A percentile compares a stretch with the other conserved stretches of the same genome.
Evolutionary conservation across 1,140 invertebrate genomes (phyloP).

Genomic region (Elymnias hypermnestra): DNA sequence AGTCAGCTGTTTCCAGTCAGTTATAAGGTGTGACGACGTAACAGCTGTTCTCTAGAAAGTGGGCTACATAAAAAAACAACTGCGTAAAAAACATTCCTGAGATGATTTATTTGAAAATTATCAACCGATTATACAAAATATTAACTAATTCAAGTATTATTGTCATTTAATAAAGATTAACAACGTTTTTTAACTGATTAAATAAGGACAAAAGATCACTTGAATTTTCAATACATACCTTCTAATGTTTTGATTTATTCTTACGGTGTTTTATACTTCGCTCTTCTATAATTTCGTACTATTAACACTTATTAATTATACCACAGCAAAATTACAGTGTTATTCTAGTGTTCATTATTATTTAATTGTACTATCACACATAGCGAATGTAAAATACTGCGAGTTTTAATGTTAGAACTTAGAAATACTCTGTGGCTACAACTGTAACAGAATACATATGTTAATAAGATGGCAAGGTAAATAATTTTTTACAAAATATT

Average conservation of each 20-base stretch:
- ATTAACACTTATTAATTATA: background rate
- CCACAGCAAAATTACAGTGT: conserved; percentile 7
- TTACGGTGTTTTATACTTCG: background rate
- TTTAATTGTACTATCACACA: conserved; percentile 19
- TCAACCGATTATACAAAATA: too few species aligned
- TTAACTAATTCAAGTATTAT: background rate
- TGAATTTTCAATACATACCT: conserved; percentile 16
- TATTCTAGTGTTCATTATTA: conserved; percentile 20
- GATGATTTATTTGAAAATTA: too few species aligned
- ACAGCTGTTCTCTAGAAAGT: conserved; percentile 70
- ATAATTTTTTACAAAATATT: too few species aligned
- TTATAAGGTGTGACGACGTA: conserved; percentile 50
- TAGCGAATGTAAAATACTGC: conserved; percentile 3
- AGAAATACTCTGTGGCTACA: background rate
- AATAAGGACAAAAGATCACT: conserved; percentile 14
- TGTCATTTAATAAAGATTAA: background rate
- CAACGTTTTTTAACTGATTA: background rate
- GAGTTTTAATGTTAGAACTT: too few species aligned
- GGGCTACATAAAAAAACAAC: conserved; percentile 38
- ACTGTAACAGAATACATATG: too few species aligned
- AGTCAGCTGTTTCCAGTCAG: conserved; percentile 42
- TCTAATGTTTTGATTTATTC: conserved; percentile 12
- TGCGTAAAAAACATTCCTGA: conserved; percentile 20
- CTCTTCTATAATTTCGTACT: background rate
- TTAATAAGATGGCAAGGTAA: too few species aligned